phyloP scores from a whole-genome alignment of 2,113 vertebrate species.

The Miniopterus natalensis region DNA sequence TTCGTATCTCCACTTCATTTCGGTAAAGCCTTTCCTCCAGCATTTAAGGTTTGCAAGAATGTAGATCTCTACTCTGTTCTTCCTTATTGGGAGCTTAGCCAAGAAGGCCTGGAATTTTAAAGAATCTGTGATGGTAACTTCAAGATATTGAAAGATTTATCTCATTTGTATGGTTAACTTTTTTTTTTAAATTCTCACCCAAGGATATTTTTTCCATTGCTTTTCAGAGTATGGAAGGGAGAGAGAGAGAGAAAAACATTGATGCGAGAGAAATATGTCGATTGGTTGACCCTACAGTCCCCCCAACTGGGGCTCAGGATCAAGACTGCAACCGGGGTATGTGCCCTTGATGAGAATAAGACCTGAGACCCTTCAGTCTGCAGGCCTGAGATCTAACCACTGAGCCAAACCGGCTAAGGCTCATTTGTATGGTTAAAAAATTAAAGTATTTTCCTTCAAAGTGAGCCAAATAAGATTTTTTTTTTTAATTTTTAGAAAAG shows the following conservation, averaged over 20 bases:
- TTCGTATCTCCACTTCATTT: background rate
- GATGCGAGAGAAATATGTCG: no score
- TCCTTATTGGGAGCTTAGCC: background rate
- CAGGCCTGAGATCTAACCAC: no score
- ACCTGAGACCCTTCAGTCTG: no score
- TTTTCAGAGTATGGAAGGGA: no score
- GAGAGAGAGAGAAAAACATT: no score
- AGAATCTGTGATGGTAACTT: background rate
- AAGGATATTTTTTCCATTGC: no score
- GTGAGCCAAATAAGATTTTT: background rate
- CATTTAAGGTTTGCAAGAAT: background rate
- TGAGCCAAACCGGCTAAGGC: no score
- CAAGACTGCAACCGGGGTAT: no score
- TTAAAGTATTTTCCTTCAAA: background rate
- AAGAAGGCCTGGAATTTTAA: conserved; percentile 29
- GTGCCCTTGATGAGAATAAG: no score
- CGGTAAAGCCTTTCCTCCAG: background rate
- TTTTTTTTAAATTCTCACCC: no score
- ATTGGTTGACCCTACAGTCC: no score
- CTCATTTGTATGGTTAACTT: background rate
- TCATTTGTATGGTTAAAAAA: background rate
- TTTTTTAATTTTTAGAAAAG: background rate
- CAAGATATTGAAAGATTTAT: background rate
- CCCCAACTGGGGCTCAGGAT: no score
- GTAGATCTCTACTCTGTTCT: background rate